These are phyloP conservation scores for Psix sp. DNA, from an alignment of 1,140 invertebrate genomes.

Conservation along the genomic window DNA sequence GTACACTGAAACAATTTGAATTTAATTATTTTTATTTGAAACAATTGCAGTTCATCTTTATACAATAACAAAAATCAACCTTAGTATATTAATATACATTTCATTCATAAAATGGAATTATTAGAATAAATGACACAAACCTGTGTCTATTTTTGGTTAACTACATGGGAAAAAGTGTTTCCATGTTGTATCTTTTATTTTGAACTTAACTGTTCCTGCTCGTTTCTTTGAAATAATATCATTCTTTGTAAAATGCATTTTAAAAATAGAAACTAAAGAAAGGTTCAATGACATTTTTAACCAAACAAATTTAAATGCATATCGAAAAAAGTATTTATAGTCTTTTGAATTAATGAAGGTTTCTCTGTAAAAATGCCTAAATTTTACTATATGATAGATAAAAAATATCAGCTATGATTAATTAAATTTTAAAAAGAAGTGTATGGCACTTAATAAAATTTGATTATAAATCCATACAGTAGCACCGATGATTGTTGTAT, in stretches of 20 bases:
- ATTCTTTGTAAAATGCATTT: conserved; percentile 15
- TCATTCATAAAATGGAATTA: not conserved
- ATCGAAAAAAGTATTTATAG: not conserved
- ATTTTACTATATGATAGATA: too few relatives aligned
- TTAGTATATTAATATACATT: not conserved
- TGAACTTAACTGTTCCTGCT: conserved; percentile 2
- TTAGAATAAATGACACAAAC: conserved; percentile 5
- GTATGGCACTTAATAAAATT: too few relatives aligned
- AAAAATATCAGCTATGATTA: too few relatives aligned
- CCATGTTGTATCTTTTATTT: conserved; percentile 29
- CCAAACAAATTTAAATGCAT: too few relatives aligned
- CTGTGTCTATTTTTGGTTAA: conserved; percentile 17
- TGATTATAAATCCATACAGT: not conserved
- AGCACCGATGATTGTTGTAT: not conserved
- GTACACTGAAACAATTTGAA: too few relatives aligned
- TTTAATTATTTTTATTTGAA: too few relatives aligned
- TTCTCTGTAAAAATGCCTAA: too few relatives aligned
- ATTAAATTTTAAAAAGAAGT: too few relatives aligned
- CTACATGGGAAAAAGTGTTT: conserved; percentile 17
- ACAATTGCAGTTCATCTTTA: too few relatives aligned
- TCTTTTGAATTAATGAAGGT: conserved; percentile 5
- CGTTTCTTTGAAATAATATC: conserved; percentile 34
- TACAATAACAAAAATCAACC: too few relatives aligned
- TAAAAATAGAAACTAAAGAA: conserved; percentile 26
- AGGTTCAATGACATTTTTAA: conserved; percentile 21